phyloP scores from a whole-genome alignment of 1,140 invertebrate species.

The Triops cancriformis region DNA sequence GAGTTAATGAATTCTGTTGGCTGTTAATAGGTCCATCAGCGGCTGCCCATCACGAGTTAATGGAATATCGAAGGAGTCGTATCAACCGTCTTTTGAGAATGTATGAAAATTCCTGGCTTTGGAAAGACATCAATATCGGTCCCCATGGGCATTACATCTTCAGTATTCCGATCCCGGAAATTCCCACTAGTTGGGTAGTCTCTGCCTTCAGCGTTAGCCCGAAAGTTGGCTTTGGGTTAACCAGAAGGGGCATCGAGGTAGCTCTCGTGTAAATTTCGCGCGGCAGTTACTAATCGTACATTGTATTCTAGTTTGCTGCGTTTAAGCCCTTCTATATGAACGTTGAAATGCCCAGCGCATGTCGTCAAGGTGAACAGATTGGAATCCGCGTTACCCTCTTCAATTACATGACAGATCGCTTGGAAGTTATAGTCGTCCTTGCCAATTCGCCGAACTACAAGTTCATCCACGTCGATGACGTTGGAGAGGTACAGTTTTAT shows the following conservation, averaged over 20 bases:
- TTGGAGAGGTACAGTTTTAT: slow-evolving; percentile 48
- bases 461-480: slow-evolving; percentile 87
- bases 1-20: background rate
- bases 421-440: slow-evolving; percentile 77
- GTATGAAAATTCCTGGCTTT: slow-evolving; percentile 90
- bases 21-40: slow-evolving; percentile 26
- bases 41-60: slow-evolving; percentile 43
- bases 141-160: slow-evolving; percentile 74
- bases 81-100: slow-evolving; percentile 77
- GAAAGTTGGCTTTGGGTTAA: slow-evolving; percentile 73
- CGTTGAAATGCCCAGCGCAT: slow-evolving; percentile 77
- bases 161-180: slow-evolving; percentile 68
- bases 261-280: slow-evolving; percentile 29
- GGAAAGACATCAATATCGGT: slow-evolving; percentile 88
- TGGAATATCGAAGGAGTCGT: slow-evolving; percentile 66
- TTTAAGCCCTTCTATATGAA: slow-evolving; percentile 88
- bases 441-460: slow-evolving; percentile 79
- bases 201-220: slow-evolving; percentile 84
- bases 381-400: slow-evolving; percentile 86
- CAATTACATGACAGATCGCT: slow-evolving; percentile 77
- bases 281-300: background rate
- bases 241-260: slow-evolving; percentile 63
- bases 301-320: slow-evolving; percentile 56
- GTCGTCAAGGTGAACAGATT: slow-evolving; percentile 85
- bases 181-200: slow-evolving; percentile 83